A percentile compares a stretch with the other conserved stretches of the same genome.
Conservation (phyloP, 2,888 invertebrate genomes). For the Gonocerus acuteangulatus region DNA sequence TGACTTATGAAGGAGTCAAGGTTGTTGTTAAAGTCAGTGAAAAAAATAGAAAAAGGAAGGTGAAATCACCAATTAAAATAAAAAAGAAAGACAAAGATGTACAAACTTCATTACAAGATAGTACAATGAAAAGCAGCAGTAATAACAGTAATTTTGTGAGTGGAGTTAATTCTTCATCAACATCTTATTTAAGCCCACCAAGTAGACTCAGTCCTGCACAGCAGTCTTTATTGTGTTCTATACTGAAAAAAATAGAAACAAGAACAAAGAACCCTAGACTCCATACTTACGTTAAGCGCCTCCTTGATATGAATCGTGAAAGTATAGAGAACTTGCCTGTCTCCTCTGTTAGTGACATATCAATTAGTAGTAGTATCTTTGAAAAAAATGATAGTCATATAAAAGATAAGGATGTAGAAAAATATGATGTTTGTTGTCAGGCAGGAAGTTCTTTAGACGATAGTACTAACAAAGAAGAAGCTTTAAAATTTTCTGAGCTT, state of each 20-base stretch:
- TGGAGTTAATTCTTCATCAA: slow-evolving; percentile 14
- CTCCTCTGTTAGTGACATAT: slow-evolving; percentile 29
- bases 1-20: slow-evolving; percentile 24
- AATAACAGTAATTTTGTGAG: neutral
- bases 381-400: neutral
- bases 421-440: neutral
- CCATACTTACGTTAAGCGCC: slow-evolving; percentile 46
- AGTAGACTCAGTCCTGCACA: slow-evolving; percentile 31
- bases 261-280: slow-evolving; percentile 39
- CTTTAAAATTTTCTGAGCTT: slow-evolving; percentile 32
- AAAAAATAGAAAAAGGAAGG: neutral
- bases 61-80: neutral
- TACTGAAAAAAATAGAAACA: slow-evolving; percentile 26
- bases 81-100: slow-evolving; percentile 4
- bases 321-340: slow-evolving; percentile 48
- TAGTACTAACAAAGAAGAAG: neutral
- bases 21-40: slow-evolving; percentile 23
- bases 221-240: slow-evolving; percentile 22
- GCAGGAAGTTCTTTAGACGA: neutral
- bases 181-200: slow-evolving; percentile 34
- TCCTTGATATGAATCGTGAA: slow-evolving; percentile 49
- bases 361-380: slow-evolving; percentile 17
- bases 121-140: neutral
- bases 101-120: neutral
- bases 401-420: neutral